These are phyloP conservation scores for Odocoileus virginianus DNA, from an alignment of 2,113 vertebrate species.

Conservation along the genomic window DNA sequence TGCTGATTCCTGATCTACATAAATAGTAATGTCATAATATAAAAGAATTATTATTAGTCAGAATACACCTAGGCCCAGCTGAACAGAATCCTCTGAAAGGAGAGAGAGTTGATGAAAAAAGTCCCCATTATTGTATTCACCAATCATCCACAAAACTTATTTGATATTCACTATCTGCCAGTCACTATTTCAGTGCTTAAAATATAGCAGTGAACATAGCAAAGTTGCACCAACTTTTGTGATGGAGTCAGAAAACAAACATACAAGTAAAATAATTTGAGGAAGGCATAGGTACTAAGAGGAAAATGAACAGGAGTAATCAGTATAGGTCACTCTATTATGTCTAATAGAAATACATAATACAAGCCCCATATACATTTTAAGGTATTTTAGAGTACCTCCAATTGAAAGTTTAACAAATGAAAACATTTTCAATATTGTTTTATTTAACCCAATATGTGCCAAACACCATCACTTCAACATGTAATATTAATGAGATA, in stretches of 20 bases:
- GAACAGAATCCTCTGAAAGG: neutral
- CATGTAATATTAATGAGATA: neutral
- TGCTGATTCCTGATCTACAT: neutral
- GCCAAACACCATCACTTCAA: neutral
- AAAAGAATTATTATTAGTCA: neutral
- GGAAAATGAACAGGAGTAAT: neutral
- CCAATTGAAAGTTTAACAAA: neutral
- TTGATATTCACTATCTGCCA: neutral
- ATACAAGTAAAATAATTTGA: neutral
- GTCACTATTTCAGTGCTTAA: neutral
- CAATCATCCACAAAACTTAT: neutral
- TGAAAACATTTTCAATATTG: neutral
- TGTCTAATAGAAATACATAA: neutral
- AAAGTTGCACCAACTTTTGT: neutral
- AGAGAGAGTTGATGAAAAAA: neutral
- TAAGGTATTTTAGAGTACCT: neutral
- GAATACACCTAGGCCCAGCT: neutral
- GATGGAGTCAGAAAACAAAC: neutral
- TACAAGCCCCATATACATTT: neutral
- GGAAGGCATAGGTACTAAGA: neutral
- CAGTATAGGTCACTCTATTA: neutral
- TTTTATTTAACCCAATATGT: neutral
- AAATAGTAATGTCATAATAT: neutral
- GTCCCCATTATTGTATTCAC: neutral
- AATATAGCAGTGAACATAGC: neutral